A percentile compares a stretch with the other conserved stretches of the same genome.
Conservation (phyloP, 1,140 invertebrate genomes). For the Helicoverpa zea region DNA sequence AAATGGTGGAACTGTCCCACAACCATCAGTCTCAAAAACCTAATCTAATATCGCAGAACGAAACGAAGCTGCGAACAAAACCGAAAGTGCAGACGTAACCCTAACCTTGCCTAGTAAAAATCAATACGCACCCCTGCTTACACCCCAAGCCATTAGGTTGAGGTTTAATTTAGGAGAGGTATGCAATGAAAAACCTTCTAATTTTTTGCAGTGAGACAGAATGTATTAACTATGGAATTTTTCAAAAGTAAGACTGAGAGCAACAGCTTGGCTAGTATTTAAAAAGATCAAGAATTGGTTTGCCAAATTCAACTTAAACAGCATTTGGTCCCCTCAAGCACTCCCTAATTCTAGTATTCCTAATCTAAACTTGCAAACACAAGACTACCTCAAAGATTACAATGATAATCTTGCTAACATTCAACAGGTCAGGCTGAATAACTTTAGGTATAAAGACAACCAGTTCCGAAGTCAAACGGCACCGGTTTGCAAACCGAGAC, state of each 20-base stretch:
- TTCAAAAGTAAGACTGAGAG: too few species aligned
- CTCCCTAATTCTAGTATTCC: too few species aligned
- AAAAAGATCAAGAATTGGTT: too few species aligned
- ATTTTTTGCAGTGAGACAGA: too few species aligned
- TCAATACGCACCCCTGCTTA: conserved; percentile 29
- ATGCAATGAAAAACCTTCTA: too few species aligned
- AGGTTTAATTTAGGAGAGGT: too few species aligned
- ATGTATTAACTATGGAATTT: too few species aligned
- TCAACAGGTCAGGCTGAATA: background rate
- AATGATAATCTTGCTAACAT: background rate
- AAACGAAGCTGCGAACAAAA: conserved; percentile 7
- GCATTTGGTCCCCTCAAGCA: too few species aligned
- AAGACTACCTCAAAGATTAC: too few species aligned
- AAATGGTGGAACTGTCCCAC: background rate
- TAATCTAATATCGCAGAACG: background rate
- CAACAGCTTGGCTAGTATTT: too few species aligned
- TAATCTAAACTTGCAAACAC: too few species aligned
- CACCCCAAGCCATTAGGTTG: conserved; percentile 30
- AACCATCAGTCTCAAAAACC: background rate
- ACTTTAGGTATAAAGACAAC: background rate
- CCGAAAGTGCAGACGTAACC: conserved; percentile 37
- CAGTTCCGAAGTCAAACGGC: background rate
- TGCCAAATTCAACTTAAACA: too few species aligned
- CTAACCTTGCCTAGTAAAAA: conserved; percentile 42
- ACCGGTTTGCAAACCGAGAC: conserved; percentile 13